Evolutionary conservation across 2,888 invertebrate genomes (phyloP).

Genomic region (Ormia ochracea): DNA sequence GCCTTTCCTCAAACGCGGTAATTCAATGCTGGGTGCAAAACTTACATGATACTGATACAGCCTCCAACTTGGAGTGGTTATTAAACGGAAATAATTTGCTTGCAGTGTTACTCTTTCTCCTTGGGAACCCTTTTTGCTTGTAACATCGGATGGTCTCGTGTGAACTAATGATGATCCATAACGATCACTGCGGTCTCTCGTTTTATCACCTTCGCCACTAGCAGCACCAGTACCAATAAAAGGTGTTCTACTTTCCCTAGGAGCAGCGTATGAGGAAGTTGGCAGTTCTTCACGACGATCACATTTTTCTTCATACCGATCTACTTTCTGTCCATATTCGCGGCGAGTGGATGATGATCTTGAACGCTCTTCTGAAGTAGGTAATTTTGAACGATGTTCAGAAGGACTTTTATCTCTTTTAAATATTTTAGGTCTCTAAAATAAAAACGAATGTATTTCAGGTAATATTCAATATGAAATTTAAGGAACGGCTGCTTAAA

Average conservation of each 20-base stretch:
- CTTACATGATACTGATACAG: slow-evolving; percentile 87
- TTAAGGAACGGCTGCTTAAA: too few relatives aligned
- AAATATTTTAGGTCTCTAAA: slow-evolving; percentile 46
- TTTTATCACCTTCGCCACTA: slow-evolving; percentile 18
- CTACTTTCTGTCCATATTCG: slow-evolving; percentile 28
- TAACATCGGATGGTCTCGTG: slow-evolving; percentile 70
- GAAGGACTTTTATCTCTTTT: slow-evolving; percentile 39
- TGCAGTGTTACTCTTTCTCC: slow-evolving; percentile 79
- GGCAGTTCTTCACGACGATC: slow-evolving; percentile 26
- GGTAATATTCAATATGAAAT: neutral
- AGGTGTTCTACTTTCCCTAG: neutral
- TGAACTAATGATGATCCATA: slow-evolving; percentile 69
- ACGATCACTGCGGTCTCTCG: slow-evolving; percentile 55
- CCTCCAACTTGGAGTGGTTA: slow-evolving; percentile 82
- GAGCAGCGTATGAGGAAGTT: slow-evolving; percentile 6
- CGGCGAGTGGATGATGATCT: slow-evolving; percentile 19
- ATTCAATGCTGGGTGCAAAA: slow-evolving; percentile 84
- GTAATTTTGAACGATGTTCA: slow-evolving; percentile 24
- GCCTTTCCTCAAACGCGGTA: slow-evolving; percentile 80
- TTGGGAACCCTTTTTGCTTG: slow-evolving; percentile 76
- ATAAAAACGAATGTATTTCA: neutral
- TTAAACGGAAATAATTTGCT: slow-evolving; percentile 84
- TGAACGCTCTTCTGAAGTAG: slow-evolving; percentile 48
- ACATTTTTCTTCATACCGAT: slow-evolving; percentile 14
- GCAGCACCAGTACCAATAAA: neutral